These are phyloP conservation scores for Saccopteryx leptura DNA, from an alignment of 2,113 vertebrate species.

Conservation along the genomic window DNA sequence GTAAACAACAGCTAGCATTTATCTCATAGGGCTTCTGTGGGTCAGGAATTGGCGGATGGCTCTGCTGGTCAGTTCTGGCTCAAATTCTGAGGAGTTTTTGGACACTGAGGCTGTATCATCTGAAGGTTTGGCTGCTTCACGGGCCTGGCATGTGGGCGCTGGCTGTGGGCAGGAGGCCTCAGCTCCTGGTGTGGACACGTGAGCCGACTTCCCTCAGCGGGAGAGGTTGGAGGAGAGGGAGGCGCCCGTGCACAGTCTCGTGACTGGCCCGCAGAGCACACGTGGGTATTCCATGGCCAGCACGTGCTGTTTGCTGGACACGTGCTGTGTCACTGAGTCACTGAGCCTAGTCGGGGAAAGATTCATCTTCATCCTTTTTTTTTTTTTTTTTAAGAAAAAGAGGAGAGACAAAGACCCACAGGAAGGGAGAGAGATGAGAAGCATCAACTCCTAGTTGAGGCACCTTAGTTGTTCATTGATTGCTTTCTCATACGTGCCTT, in stretches of 20 bases:
- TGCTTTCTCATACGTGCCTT: too few species aligned
- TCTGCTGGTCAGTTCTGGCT: neutral
- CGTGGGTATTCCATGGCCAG: neutral
- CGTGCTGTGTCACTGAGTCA: accelerated
- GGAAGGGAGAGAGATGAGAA: too few species aligned
- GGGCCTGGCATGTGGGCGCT: accelerated
- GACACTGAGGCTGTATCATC: neutral
- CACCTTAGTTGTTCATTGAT: too few species aligned
- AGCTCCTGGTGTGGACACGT: neutral
- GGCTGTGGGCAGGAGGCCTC: neutral
- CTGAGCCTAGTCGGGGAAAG: neutral
- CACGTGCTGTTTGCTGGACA: too few species aligned
- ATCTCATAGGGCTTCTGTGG: neutral
- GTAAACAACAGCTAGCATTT: neutral
- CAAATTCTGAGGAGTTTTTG: neutral
- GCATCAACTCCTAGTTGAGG: too few species aligned
- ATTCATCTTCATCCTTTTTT: too few species aligned
- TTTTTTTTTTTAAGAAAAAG: too few species aligned
- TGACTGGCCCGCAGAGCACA: accelerated
- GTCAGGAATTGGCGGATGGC: neutral
- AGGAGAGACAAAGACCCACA: too few species aligned
- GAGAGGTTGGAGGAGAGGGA: neutral
- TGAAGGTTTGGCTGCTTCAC: neutral
- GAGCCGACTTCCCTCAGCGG: neutral
- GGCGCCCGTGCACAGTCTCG: accelerated